phyloP scores from a whole-genome alignment of 1,140 invertebrate species.

The Onthophagus taurus region DNA sequence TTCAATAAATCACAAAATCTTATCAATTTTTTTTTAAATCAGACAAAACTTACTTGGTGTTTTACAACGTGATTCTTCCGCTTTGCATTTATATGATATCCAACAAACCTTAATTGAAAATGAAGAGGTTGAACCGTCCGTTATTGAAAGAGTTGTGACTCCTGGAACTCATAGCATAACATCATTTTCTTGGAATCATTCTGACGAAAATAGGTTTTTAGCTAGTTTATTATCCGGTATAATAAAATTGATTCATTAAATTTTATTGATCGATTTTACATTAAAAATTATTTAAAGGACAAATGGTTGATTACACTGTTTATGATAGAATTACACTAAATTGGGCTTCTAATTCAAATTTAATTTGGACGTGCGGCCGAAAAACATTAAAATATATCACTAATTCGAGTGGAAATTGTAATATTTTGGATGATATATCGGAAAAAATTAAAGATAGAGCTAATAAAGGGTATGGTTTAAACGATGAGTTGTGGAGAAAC shows the following conservation, averaged over 20 bases:
- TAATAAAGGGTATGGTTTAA: slow-evolving; percentile 65
- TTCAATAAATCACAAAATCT: too few species aligned
- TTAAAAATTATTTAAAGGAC: slow-evolving; percentile 37
- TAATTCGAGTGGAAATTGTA: slow-evolving; percentile 34
- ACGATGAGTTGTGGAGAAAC: slow-evolving; percentile 54
- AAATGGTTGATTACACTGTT: slow-evolving; percentile 60
- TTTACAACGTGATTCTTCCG: slow-evolving; percentile 58
- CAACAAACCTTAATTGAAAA: slow-evolving; percentile 58
- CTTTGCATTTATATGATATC: slow-evolving; percentile 70
- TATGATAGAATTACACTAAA: slow-evolving; percentile 74
- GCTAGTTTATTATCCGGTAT: slow-evolving; percentile 52
- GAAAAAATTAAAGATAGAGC: slow-evolving; percentile 62
- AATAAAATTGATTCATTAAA: not conserved
- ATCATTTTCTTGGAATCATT: slow-evolving; percentile 78
- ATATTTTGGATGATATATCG: slow-evolving; percentile 60
- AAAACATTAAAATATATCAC: slow-evolving; percentile 50
- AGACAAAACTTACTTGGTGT: slow-evolving; percentile 67
- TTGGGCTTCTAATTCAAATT: slow-evolving; percentile 59
- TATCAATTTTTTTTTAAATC: slow-evolving; percentile 23
- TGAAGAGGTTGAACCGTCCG: slow-evolving; percentile 64
- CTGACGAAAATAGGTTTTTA: slow-evolving; percentile 64
- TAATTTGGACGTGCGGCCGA: slow-evolving; percentile 66
- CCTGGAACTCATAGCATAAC: slow-evolving; percentile 48
- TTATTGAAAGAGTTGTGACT: slow-evolving; percentile 61
- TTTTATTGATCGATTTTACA: too few species aligned